Percentiles rank a stretch among this genome's conserved stretches.
These are phyloP conservation scores for Sebastes reedi DNA, from an alignment of 2,797 vertebrate species.

Conservation along the genomic window DNA sequence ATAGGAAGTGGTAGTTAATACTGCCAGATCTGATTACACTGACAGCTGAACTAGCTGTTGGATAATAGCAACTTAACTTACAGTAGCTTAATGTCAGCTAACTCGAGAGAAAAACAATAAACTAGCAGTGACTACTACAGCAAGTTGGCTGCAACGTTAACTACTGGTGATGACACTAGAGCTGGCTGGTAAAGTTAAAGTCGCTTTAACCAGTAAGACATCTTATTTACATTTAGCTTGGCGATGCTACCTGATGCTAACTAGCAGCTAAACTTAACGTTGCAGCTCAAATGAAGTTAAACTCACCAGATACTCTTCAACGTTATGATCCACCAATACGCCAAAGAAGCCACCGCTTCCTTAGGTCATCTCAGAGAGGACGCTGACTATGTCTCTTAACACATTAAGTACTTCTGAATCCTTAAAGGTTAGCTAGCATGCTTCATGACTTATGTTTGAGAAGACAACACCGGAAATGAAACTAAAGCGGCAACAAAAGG, in stretches of 20 bases:
- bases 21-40: no score
- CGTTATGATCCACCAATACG: background rate
- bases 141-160: background rate
- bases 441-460: background rate
- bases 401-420: background rate
- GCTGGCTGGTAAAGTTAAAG: no score
- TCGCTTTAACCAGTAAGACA: accelerated
- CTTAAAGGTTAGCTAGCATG: conserved; percentile 6
- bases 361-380: conserved; percentile 32
- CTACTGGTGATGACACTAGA: no score
- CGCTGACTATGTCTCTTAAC: background rate
- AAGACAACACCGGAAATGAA: conserved; percentile 51
- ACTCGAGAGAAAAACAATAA: background rate
- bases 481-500: background rate
- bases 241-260: background rate
- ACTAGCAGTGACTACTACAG: background rate
- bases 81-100: background rate
- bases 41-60: no score
- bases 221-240: background rate
- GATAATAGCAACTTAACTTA: no score
- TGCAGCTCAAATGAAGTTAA: background rate
- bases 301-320: conserved; percentile 10
- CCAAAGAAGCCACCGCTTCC: background rate
- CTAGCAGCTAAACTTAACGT: background rate
- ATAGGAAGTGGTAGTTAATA: no score